phyloP scores from a whole-genome alignment of 2,113 vertebrate genomes.

The Leptodactylus fuscus region DNA sequence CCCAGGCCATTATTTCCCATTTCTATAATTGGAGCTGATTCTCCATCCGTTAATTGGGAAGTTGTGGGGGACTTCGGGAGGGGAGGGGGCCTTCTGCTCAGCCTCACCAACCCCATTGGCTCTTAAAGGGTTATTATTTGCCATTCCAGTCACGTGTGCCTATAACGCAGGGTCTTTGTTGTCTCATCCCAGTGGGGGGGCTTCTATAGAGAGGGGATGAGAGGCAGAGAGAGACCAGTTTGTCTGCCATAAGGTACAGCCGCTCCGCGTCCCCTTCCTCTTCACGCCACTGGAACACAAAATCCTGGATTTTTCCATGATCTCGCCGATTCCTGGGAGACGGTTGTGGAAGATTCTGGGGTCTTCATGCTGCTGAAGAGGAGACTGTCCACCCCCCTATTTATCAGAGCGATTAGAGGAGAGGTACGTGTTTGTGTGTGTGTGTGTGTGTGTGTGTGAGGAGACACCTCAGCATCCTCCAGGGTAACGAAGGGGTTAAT shows the following conservation, averaged over 20 bases:
- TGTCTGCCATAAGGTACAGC: slow-evolving; percentile 35
- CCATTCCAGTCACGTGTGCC: slow-evolving; percentile 55
- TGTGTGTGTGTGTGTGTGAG: neutral
- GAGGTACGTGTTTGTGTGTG: slow-evolving; percentile 28
- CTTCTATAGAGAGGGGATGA: slow-evolving; percentile 55
- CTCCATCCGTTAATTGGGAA: neutral
- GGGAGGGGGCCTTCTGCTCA: neutral
- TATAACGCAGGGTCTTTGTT: slow-evolving; percentile 60
- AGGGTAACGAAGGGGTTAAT: neutral
- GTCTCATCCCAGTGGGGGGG: slow-evolving; percentile 55
- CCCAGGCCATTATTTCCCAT: neutral
- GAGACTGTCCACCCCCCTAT: neutral
- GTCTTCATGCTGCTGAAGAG: slow-evolving; percentile 41
- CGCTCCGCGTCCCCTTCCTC: neutral
- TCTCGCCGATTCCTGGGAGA: neutral
- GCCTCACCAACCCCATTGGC: slow-evolving; percentile 17
- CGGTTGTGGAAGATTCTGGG: neutral
- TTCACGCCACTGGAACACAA: neutral
- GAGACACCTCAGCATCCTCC: neutral
- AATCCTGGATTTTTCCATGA: neutral
- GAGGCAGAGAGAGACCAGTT: slow-evolving; percentile 40
- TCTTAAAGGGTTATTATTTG: slow-evolving; percentile 55
- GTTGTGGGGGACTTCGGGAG: neutral
- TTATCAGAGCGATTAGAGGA: neutral
- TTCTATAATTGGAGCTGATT: slow-evolving; percentile 11